Evolutionary conservation across 1,140 invertebrate genomes (phyloP).

Genomic region (Tribolium madens): DNA sequence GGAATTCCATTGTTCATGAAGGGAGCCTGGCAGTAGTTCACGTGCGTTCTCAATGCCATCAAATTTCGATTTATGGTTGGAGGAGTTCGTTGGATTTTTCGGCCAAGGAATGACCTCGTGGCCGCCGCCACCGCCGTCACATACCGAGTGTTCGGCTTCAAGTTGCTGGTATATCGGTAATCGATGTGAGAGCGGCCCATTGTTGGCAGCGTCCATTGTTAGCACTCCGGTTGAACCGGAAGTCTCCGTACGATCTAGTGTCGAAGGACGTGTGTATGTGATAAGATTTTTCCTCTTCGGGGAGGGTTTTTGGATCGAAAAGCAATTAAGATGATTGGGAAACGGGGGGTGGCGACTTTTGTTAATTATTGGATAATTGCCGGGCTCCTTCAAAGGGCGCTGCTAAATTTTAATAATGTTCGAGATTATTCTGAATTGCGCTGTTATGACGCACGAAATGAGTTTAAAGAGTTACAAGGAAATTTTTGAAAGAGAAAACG

Average conservation of each 20-base stretch:
- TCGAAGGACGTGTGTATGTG: neutral
- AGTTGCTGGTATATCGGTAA: slow-evolving; percentile 48
- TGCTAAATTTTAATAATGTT: neutral
- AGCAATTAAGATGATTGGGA: slow-evolving; percentile 19
- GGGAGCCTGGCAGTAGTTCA: slow-evolving; percentile 34
- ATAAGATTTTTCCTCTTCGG: neutral
- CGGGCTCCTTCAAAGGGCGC: neutral
- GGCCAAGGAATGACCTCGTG: neutral
- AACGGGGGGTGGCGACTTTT: neutral
- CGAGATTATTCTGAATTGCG: neutral
- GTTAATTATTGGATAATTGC: slow-evolving; percentile 19
- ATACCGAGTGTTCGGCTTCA: slow-evolving; percentile 49
- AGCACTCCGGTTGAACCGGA: slow-evolving; percentile 50
- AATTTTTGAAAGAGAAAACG: too few relatives aligned
- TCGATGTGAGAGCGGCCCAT: slow-evolving; percentile 51
- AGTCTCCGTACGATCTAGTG: slow-evolving; percentile 45
- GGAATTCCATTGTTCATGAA: slow-evolving; percentile 40
- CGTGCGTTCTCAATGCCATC: slow-evolving; percentile 30
- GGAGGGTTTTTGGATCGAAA: neutral
- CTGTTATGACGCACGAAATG: neutral
- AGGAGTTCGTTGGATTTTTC: neutral
- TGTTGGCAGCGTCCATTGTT: slow-evolving; percentile 54
- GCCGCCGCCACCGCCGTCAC: neutral
- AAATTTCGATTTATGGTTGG: slow-evolving; percentile 28
- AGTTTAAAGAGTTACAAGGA: neutral